These are phyloP conservation scores for Dorcus hopei DNA, from an alignment of 2,888 invertebrate genomes.

Conservation along the genomic window DNA sequence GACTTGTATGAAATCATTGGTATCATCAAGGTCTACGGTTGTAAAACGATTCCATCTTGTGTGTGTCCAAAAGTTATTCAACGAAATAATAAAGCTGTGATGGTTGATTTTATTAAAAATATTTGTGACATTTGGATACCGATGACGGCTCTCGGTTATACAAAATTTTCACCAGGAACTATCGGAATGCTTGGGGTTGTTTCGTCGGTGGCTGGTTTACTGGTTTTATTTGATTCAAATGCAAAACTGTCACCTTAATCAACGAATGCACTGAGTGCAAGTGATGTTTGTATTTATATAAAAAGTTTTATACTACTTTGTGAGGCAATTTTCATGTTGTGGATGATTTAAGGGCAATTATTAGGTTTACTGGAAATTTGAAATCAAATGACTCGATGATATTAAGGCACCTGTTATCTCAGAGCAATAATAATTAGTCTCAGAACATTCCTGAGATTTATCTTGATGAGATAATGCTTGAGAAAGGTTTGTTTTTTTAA, in stretches of 20 bases:
- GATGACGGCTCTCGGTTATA: slow-evolving; percentile 73
- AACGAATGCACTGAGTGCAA: too few species aligned
- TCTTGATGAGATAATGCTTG: too few species aligned
- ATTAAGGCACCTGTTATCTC: too few species aligned
- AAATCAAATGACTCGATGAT: too few species aligned
- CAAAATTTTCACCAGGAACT: slow-evolving; percentile 71
- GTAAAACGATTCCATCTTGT: neutral
- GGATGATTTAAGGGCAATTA: too few species aligned
- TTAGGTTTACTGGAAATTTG: too few species aligned
- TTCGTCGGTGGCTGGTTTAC: slow-evolving; percentile 76
- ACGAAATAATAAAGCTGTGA: slow-evolving; percentile 63
- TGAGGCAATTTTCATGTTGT: too few species aligned
- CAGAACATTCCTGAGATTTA: too few species aligned
- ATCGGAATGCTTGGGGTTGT: slow-evolving; percentile 76
- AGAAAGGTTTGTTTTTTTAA: too few species aligned
- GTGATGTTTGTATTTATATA: too few species aligned
- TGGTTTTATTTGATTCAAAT: slow-evolving; percentile 72
- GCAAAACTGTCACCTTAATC: slow-evolving; percentile 63
- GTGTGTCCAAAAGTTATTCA: slow-evolving; percentile 33
- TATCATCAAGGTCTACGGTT: slow-evolving; percentile 55
- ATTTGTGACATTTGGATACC: slow-evolving; percentile 85
- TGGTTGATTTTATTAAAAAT: slow-evolving; percentile 83
- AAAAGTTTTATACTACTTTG: too few species aligned
- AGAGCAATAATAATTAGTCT: too few species aligned
- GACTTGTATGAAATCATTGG: slow-evolving; percentile 81